Base-by-base conservation (phyloP, 2,113 vertebrate species). In the Daubentonia madagascariensis region DNA sequence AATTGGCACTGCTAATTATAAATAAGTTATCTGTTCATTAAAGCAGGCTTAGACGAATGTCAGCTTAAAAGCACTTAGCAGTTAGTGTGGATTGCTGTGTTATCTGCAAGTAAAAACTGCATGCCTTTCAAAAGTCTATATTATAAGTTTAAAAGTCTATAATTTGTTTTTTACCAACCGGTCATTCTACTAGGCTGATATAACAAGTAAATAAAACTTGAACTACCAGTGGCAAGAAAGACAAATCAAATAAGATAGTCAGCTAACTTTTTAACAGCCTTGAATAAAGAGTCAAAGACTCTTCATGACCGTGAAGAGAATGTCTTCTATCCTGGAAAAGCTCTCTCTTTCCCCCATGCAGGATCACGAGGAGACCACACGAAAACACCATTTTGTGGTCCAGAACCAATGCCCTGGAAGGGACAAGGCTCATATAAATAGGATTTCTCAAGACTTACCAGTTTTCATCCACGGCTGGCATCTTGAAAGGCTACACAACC, bases 1-100 rank as follows among this genome's bases (percentile, higher is more conserved):
- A 98, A 98, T 97, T 98, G 98, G 95, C 63, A 68, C 94, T 97
- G 97, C 97, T 98, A 96, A 98, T 98, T 98, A 98, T 97, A 98
- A 98, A 97, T 98, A 96, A 98, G 97, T 97, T 98, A 98, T 97
- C 94, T 97, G 80, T 97, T 97, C 97, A 98, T 98, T 98, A 97
- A 97, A 97, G 85, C 85, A 70, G 91, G 85, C 94, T 97, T 97
- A 97, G 94, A 97, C 0, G 25, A 97, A 96, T 80, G 94, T 95
- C 97, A 97, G 91, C 96, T 96, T 98, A 94, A 97, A 98, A 95
- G 83, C 93, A 95, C 63, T 97, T 97, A 96, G 43, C 91, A 73
- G 83, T 95, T 96, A 95, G 81, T 88, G 80, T 89, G 76, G 40
- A 97, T 75, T 94, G 78, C 59, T 83, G 40, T 80, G 43, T 86